Base-by-base conservation (phyloP, 2,888 invertebrate genomes). In the Notodonta ziczac region DNA sequence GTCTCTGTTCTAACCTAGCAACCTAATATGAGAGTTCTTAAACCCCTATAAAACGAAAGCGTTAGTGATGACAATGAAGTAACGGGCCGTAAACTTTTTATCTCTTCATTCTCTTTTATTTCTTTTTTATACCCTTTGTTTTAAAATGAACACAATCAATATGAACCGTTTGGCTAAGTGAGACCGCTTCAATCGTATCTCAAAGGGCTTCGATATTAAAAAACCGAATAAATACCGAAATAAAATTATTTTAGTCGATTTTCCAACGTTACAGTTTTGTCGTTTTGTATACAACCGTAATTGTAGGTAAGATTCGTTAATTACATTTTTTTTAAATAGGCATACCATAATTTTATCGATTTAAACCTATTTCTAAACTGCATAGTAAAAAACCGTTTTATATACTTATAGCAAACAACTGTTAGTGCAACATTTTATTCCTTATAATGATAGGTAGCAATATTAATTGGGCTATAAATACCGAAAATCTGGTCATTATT, bases 51-150 rank as follows among this genome's bases (percentile, higher is more conserved):
- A 88, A 88, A 79, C 72, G 70, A 76, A 76, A 72, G 79, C 77
- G 75, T 83, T 66, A 65, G 74, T 67, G 74, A 80, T 79, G 79
- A 84, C 87, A 84, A 82, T 85, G 80, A 84, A 86, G 77, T 86
- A 87, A 87, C 87, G 82, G 86, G 77, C 90, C 92, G 88, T 92
- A 91, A 92, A 92, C 79, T 83, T 89, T 86, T 91, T 92, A 92
- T 91, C 88, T 83, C 89, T 91, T 86, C 83, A 91, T 90, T 86
- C 73, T 80, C 76, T 81, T 86, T 83, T 78, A 81, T 81, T 85
- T 77, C 74, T 75, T 84, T 85, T 80, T 87, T 85, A 85, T 83
- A 81, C 79, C 82, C 83, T 84, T 86, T 84, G 84, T 85, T 82
- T 79, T 80, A 80, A 74, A 68, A 70, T 73, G 73, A 75, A 74